phyloP scores from a whole-genome alignment of 1,140 invertebrate genomes.

The Bombus waltoni region DNA sequence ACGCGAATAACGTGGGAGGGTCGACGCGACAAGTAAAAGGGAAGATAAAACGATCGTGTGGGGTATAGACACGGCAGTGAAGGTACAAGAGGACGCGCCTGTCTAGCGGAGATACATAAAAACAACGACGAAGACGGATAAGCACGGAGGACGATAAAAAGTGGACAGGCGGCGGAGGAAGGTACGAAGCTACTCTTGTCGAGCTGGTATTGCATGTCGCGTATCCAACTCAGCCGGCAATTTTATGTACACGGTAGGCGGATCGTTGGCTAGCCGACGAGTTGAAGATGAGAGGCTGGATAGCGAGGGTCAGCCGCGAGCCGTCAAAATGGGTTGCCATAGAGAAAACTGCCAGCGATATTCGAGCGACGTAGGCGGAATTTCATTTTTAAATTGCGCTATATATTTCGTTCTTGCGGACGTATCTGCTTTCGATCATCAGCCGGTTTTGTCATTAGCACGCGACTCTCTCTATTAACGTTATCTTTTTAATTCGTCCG shows the following conservation, averaged over 20 bases:
- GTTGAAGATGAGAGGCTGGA: conserved; percentile 59
- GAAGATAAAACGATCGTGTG: background rate
- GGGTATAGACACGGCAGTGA: background rate
- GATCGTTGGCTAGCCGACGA: conserved; percentile 32
- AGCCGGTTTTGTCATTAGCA: conserved; percentile 54
- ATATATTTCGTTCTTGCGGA: conserved; percentile 49
- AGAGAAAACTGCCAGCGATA: conserved; percentile 56
- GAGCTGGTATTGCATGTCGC: conserved; percentile 30
- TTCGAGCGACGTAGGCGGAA: conserved; percentile 31
- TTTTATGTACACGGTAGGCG: conserved; percentile 60
- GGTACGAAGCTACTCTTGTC: background rate
- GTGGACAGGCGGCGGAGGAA: background rate
- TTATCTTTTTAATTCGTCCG: conserved; percentile 61
- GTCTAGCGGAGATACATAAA: conserved; percentile 1
- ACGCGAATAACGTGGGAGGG: background rate
- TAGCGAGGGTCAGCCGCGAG: conserved; percentile 30
- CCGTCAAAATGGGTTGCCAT: conserved; percentile 41
- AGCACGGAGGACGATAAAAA: conserved; percentile 22
- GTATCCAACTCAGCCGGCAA: conserved; percentile 50
- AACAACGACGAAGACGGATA: conserved; percentile 35
- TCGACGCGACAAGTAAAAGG: background rate
- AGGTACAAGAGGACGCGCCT: conserved; percentile 1
- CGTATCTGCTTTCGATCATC: conserved; percentile 63
- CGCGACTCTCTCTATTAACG: conserved; percentile 53
- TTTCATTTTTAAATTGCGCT: conserved; percentile 56